Percentiles rank a stretch among this genome's conserved stretches.
Evolutionary conservation across 2,888 invertebrate genomes (phyloP).

Genomic region (Drosophila nr. perissopoda): DNA sequence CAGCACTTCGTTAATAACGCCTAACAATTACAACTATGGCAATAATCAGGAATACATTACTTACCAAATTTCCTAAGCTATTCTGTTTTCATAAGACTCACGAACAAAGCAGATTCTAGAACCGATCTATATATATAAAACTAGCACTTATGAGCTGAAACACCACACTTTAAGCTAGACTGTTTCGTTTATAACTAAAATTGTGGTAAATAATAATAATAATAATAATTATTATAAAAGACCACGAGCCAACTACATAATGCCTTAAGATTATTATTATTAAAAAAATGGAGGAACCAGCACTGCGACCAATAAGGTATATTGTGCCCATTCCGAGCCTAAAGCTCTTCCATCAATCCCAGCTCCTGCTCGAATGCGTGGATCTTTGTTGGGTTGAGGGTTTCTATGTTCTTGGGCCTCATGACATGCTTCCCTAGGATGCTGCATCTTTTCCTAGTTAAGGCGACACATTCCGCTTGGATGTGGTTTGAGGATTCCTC

Average conservation of each 20-base stretch:
- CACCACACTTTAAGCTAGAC: not conserved
- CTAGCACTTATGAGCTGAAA: not conserved
- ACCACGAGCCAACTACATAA: not conserved
- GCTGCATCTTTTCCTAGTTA: too few species aligned
- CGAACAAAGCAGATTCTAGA: not conserved
- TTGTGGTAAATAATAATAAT: accelerated
- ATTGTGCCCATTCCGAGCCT: too few species aligned
- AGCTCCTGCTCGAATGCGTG: too few species aligned
- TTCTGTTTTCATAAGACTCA: not conserved
- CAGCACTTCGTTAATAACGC: not conserved
- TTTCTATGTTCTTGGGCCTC: too few species aligned
- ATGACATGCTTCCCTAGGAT: too few species aligned
- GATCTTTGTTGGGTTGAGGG: too few species aligned
- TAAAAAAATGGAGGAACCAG: too few species aligned
- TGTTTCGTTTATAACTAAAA: accelerated
- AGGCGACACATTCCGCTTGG: too few species aligned
- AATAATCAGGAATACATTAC: accelerated
- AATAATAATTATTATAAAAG: not conserved
- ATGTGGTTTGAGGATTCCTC: too few species aligned
- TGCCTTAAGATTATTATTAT: not conserved
- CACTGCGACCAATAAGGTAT: too few species aligned
- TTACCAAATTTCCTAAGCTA: accelerated
- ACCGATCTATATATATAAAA: not conserved
- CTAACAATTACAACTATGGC: not conserved
- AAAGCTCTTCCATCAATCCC: accelerated